A percentile compares a stretch with the other conserved stretches of the same genome.
These are phyloP conservation scores for Petrophora chlorosata DNA, from an alignment of 2,888 invertebrate genomes.

Conservation along the genomic window DNA sequence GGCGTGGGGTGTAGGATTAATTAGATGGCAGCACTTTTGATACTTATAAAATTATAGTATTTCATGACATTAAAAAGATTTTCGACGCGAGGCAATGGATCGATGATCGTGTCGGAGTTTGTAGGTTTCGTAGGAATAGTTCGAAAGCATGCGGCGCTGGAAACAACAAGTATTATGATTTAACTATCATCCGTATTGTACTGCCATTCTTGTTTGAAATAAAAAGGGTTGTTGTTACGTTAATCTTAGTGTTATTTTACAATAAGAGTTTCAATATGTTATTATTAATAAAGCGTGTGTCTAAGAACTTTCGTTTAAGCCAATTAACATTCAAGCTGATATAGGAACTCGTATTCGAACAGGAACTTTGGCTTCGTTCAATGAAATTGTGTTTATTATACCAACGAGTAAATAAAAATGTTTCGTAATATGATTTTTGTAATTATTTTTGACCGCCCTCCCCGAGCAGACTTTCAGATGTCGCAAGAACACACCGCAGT, in stretches of 20 bases:
- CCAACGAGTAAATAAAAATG: conserved; percentile 81
- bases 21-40: conserved; percentile 54
- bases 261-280: conserved; percentile 74
- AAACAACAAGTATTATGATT: conserved; percentile 26
- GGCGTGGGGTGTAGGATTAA: conserved; percentile 40
- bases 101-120: not conserved
- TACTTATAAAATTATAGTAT: conserved; percentile 51
- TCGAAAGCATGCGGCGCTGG: not conserved
- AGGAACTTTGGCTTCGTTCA: conserved; percentile 77
- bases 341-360: conserved; percentile 70
- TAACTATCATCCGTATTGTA: conserved; percentile 21
- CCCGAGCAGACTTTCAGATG: conserved; percentile 68
- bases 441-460: conserved; percentile 80
- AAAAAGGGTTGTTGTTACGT: conserved; percentile 77
- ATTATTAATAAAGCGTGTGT: conserved; percentile 71
- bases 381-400: conserved; percentile 81
- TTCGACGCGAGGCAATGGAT: conserved; percentile 9
- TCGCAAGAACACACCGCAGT: conserved; percentile 72
- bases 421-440: conserved; percentile 83
- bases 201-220: conserved; percentile 61
- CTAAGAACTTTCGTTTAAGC: conserved; percentile 71
- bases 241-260: conserved; percentile 73
- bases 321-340: conserved; percentile 70
- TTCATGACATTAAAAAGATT: conserved; percentile 37
- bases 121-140: conserved; percentile 14